Base-by-base conservation (phyloP, 2,113 vertebrate species). In the Brachypodius melanocephalos region DNA sequence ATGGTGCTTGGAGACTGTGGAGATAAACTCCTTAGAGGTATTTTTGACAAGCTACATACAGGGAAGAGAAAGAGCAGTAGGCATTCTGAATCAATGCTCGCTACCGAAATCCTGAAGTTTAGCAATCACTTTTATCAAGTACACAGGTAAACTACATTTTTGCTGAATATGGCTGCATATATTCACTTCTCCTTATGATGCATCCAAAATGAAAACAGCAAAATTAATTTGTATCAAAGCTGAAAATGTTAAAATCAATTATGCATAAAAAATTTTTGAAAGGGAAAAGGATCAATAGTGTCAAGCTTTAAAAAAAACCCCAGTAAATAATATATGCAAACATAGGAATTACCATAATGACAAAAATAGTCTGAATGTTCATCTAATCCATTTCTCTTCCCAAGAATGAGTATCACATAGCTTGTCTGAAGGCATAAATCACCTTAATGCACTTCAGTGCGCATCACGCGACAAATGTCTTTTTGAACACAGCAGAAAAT, bases 141-240 rank as follows among this genome's bases (percentile, higher is more conserved):
- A 77, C 28, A 63, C 10, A 31, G 6, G 4, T 58, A 83, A 76
- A 75, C 20, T 42, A 42, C 9, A 65, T 59, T 95, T 95, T 83
- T 94, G 54, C 81, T 93, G 72, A 93, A 84, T 91, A 84, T 40
- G 73, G 85, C 55, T 80, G 46, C 22, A 65, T 72, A 38, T 63
- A 73, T 91, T 90, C 94, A 73, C 29, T 88, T 79, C 29, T 92
- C 24, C 29, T 92, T 77, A 58, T 22, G 69, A 63, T 54, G 67
- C 63, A 79, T 48, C 67, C 86, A 55, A 54, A 71, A 61, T 55
- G 52, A 87, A 88, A 88, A 73, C 25, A 79, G 69, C 46, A 89
- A 95, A 86, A 86, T 65, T 83, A 80, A 85, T 73, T 95, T 91
- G 20, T 34, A 61, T 82, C n/a, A 88, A 95, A 95, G 38, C 52